Conservation (phyloP, 2,797 vertebrate genomes). For the Melanotaenia nigrans region DNA sequence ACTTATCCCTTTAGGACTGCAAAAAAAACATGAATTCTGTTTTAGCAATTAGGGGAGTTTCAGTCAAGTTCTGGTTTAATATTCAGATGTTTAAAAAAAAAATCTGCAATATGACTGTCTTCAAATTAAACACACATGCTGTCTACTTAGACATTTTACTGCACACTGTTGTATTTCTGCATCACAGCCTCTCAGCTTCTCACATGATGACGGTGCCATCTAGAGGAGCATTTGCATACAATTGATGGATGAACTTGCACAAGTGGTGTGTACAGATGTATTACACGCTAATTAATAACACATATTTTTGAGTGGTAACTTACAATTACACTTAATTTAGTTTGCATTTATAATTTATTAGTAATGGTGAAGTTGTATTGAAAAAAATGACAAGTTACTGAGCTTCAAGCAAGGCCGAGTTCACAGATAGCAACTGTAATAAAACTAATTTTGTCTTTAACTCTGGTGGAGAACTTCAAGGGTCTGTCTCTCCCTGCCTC, state of each 20-base stretch:
- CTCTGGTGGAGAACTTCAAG: slow-evolving; percentile 19
- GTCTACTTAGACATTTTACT: not conserved
- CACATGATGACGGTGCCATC: slow-evolving; percentile 76
- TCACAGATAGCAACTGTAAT: slow-evolving; percentile 3
- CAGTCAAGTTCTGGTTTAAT: slow-evolving; percentile 3
- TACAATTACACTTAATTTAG: slow-evolving; percentile 4
- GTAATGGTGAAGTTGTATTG: not conserved
- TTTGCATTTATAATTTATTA: not conserved
- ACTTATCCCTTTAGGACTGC: not conserved
- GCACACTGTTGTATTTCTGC: slow-evolving; percentile 34
- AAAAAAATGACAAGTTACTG: not conserved
- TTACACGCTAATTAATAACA: not conserved
- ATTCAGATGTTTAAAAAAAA: not conserved
- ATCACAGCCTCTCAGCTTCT: slow-evolving; percentile 37
- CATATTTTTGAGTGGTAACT: not conserved
- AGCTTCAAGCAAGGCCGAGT: not conserved
- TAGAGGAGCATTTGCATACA: slow-evolving; percentile 72
- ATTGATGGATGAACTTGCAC: slow-evolving; percentile 42
- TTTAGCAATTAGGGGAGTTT: not conserved
- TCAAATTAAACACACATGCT: slow-evolving; percentile 2
- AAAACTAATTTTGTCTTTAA: slow-evolving; percentile 8
- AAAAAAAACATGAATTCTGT: not conserved
- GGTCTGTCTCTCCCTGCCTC: not conserved
- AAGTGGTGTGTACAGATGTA: not conserved
- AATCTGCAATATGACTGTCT: not conserved